Evolutionary conservation across 2,888 invertebrate genomes (phyloP), one percentile per base, ranked within the genome.

Genomic region (Osedax frankpressi): DNA sequence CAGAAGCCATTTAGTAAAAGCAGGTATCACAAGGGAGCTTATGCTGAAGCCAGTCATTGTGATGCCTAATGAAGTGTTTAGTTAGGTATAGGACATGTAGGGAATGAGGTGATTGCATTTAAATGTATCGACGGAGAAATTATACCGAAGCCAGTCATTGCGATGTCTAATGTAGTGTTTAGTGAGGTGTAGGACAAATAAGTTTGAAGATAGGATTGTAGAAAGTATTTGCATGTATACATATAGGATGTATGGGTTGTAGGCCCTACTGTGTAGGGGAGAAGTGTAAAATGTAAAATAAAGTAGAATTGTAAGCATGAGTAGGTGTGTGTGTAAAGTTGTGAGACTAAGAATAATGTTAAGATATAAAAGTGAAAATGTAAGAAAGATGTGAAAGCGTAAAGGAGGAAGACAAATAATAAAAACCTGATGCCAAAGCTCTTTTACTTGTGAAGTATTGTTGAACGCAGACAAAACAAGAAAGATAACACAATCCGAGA

Each of bases 371-470:
- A n/a, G n/a, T n/a, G n/a, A n/a, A n/a, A n/a, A n/a, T n/a, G n/a
- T n/a, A n/a, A n/a, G n/a, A n/a, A n/a, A n/a, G n/a, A n/a, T n/a
- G n/a, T n/a, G n/a, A n/a, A n/a, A n/a, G n/a, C n/a, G n/a, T n/a
- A n/a, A n/a, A n/a, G n/a, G n/a, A n/a, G n/a, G n/a, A n/a, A n/a
- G n/a, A n/a, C n/a, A n/a, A n/a, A n/a, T n/a, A n/a, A n/a, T n/a
- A 44, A n/a, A 77, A 62, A 29, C 75, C 76, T 1, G 73, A 70
- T 2, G 76, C 76, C 11, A 77, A 30, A 3, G 76, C 62, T 25
- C 77, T 71, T 2, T 71, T 63, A 67, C 73, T 73, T 62, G 76
- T 75, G 30, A 76, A 76, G 73, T 74, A 76, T n/a, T 74, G 74
- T 60, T 74, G 74, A 3, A 75, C 72, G 25, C 63, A 71, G 26